Conservation (phyloP, 2,888 invertebrate genomes). For the Cynaeus angustus region DNA sequence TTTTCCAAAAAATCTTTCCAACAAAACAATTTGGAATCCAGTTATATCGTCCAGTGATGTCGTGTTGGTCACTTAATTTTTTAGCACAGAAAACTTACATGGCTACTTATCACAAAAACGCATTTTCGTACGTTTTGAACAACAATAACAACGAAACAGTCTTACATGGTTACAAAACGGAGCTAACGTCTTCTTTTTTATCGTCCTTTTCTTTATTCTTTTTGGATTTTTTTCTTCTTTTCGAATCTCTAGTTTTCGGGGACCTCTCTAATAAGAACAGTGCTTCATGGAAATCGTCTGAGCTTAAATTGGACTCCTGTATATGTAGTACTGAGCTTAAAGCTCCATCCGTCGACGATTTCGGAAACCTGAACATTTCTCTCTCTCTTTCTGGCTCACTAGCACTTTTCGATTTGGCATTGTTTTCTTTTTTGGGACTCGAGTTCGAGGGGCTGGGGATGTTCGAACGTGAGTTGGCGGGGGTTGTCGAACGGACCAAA, state of each 20-base stretch:
- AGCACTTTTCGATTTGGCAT: slow-evolving; percentile 72
- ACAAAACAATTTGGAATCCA: neutral
- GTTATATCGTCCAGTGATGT: slow-evolving; percentile 24
- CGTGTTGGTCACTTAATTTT: slow-evolving; percentile 50
- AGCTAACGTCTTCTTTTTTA: slow-evolving; percentile 72
- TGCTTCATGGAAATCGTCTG: slow-evolving; percentile 76
- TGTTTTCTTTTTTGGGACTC: slow-evolving; percentile 65
- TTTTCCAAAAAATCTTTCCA: too few species aligned
- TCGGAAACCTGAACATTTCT: slow-evolving; percentile 74
- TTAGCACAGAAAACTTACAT: slow-evolving; percentile 53
- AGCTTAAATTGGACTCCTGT: slow-evolving; percentile 75
- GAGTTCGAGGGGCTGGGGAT: slow-evolving; percentile 64
- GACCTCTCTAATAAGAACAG: slow-evolving; percentile 74
- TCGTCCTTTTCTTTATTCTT: slow-evolving; percentile 70
- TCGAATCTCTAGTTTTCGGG: slow-evolving; percentile 73
- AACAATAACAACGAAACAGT: slow-evolving; percentile 63
- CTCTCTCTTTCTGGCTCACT: slow-evolving; percentile 73
- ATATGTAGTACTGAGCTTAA: slow-evolving; percentile 76
- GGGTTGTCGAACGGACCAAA: slow-evolving; percentile 68
- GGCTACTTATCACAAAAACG: slow-evolving; percentile 63
- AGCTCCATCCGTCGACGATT: slow-evolving; percentile 75
- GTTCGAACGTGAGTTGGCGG: slow-evolving; percentile 65
- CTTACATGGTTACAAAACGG: slow-evolving; percentile 69
- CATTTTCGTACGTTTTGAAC: slow-evolving; percentile 59
- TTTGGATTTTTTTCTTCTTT: slow-evolving; percentile 72